Percentiles rank a stretch among this genome's conserved stretches.
phyloP scores from a whole-genome alignment of 2,113 vertebrate species.

The Strix aluco region DNA sequence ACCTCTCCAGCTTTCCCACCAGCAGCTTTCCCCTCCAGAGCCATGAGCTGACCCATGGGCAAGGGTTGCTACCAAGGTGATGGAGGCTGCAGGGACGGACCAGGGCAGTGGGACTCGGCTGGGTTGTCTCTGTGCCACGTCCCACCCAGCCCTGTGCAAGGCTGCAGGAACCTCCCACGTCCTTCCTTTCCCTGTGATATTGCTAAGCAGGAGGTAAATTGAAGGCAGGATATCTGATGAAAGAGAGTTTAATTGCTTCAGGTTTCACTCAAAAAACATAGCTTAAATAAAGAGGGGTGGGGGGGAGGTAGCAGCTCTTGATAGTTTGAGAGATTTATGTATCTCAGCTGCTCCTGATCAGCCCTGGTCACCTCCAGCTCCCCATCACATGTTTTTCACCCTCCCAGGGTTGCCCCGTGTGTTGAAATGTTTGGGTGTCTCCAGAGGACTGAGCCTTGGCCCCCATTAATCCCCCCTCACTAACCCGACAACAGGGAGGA shows the following conservation, averaged over 20 bases:
- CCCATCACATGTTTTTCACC: neutral
- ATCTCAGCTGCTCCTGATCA: constrained; percentile 56
- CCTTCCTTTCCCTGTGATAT: neutral
- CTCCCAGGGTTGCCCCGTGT: neutral
- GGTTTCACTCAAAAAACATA: constrained; percentile 16
- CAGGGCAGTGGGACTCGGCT: neutral
- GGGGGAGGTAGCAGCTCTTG: neutral
- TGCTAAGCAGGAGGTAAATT: neutral
- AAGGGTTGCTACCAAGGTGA: neutral
- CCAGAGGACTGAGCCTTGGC: constrained; percentile 41
- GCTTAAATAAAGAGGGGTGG: neutral
- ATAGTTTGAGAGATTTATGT: constrained; percentile 47
- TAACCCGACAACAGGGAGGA: constrained; percentile 61
- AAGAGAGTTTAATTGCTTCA: constrained; percentile 44
- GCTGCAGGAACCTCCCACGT: neutral
- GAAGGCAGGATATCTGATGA: constrained; percentile 30
- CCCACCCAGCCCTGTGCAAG: neutral
- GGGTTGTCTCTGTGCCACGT: neutral
- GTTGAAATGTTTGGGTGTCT: constrained; percentile 60
- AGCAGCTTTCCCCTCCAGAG: neutral
- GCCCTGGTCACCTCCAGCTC: constrained; percentile 6
- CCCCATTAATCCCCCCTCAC: constrained; percentile 11
- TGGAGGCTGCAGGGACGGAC: neutral
- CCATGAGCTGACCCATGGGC: fast-evolving
- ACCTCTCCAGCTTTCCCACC: neutral